These are phyloP conservation scores for Cynocephalus volans DNA, from an alignment of 2,113 vertebrate species.

Conservation along the genomic window DNA sequence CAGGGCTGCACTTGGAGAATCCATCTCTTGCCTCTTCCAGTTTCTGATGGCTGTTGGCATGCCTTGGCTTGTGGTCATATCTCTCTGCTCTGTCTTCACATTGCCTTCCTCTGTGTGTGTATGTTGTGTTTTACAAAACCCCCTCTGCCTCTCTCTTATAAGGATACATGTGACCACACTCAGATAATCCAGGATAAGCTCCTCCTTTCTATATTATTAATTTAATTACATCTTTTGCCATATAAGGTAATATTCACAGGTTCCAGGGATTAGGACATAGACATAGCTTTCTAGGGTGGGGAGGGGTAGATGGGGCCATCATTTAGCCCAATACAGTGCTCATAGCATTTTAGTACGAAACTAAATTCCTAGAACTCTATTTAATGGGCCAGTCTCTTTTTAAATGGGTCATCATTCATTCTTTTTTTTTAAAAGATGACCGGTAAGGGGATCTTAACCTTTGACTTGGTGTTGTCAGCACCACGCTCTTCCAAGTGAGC, in stretches of 20 bases:
- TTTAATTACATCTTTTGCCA: constrained; percentile 37
- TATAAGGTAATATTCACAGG: constrained; percentile 12
- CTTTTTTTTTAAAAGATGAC: neutral
- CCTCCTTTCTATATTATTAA: constrained; percentile 27
- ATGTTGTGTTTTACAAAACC: neutral
- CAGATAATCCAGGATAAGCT: constrained; percentile 39
- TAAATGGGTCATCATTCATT: neutral
- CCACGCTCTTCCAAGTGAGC: too few species aligned
- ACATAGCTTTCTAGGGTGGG: neutral
- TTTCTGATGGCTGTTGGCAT: constrained; percentile 22
- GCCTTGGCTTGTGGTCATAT: neutral
- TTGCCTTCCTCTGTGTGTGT: neutral
- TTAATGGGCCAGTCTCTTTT: constrained; percentile 1
- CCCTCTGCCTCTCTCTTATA: constrained; percentile 9
- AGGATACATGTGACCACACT: neutral
- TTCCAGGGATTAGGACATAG: neutral
- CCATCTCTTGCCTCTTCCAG: neutral
- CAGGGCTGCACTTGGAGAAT: neutral
- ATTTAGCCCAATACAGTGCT: neutral
- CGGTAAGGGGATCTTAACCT: too few species aligned
- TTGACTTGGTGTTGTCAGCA: too few species aligned
- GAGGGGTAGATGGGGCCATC: too few species aligned
- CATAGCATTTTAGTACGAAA: neutral
- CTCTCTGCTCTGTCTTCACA: neutral
- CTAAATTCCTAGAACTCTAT: constrained; percentile 48